phyloP scores from a whole-genome alignment of 2,797 vertebrate genomes.

The Chelmon rostratus region DNA sequence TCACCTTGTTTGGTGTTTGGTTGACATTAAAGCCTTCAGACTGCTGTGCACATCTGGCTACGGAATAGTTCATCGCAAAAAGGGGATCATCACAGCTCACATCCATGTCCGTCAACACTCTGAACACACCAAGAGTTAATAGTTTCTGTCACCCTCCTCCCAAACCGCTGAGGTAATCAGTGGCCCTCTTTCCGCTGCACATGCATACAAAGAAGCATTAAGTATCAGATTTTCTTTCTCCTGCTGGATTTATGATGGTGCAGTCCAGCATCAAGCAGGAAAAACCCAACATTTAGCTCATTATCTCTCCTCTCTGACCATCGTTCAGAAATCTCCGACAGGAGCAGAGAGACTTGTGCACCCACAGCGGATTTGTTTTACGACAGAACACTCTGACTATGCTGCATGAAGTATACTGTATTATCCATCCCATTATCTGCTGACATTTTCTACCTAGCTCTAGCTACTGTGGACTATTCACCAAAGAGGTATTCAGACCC shows the following conservation, averaged over 20 bases:
- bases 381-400: neutral
- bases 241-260: neutral
- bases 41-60: neutral
- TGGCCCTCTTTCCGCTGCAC: neutral
- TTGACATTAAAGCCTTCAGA: neutral
- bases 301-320: constrained; percentile 23
- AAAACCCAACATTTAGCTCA: neutral
- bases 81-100: neutral
- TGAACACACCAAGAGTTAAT: neutral
- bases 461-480: neutral
- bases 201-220: too few species aligned
- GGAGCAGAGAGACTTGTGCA: neutral
- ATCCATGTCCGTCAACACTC: neutral
- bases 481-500: neutral
- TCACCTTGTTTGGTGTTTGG: neutral
- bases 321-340: neutral
- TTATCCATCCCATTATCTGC: constrained; percentile 8
- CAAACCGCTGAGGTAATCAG: neutral
- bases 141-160: neutral
- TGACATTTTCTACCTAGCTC: constrained; percentile 6
- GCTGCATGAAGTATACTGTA: neutral
- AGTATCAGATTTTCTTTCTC: neutral
- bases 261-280: constrained; percentile 8
- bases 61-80: neutral
- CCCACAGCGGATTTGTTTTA: neutral